Evolutionary conservation across 1,140 invertebrate genomes (phyloP).

Genomic region (Sarcophaga peregrina): DNA sequence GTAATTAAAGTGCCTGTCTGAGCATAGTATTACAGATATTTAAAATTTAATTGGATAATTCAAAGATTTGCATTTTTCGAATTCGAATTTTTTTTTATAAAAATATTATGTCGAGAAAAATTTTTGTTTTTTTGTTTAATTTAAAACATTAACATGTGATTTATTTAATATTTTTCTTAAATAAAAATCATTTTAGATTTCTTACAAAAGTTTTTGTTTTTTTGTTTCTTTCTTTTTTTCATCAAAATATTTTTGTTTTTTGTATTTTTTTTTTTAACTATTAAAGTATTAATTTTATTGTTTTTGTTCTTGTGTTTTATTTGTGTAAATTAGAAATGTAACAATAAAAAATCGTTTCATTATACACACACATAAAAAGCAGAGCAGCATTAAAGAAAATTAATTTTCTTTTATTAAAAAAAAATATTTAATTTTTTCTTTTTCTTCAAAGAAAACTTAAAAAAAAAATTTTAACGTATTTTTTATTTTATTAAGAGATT

Average conservation of each 20-base stretch:
- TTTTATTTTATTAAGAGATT: neutral
- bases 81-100: too few relatives aligned
- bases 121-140: too few relatives aligned
- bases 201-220: neutral
- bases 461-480: neutral
- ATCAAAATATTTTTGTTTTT: neutral
- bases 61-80: too few relatives aligned
- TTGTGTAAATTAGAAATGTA: neutral
- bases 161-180: too few relatives aligned
- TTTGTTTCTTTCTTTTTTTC: too few relatives aligned
- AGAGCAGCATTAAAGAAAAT: neutral
- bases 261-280: neutral
- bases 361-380: constrained; percentile 9
- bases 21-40: too few relatives aligned
- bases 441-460: neutral
- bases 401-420: neutral
- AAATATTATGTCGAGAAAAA: too few relatives aligned
- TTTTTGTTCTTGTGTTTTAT: neutral
- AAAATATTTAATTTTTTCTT: neutral
- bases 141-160: too few relatives aligned
- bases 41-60: too few relatives aligned
- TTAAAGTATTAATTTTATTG: neutral
- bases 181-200: too few relatives aligned
- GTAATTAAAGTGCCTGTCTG: too few relatives aligned
- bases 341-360: neutral